phyloP scores from a whole-genome alignment of 2,113 vertebrate species.

The Pseudolaguvia tuberculata region DNA sequence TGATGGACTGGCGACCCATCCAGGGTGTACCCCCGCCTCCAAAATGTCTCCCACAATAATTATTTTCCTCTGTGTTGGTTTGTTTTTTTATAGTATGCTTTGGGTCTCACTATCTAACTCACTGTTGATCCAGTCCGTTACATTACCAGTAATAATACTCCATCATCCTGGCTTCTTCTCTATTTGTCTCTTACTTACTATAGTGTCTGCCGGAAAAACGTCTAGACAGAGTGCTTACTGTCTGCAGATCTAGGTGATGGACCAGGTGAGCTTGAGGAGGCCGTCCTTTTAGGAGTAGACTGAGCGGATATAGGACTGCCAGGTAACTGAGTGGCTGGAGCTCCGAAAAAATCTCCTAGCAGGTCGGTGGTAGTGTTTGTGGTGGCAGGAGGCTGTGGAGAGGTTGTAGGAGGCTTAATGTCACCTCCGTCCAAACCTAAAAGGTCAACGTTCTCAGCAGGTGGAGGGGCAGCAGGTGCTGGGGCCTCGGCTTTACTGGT shows the following conservation, averaged over 20 bases:
- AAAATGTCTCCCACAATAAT: too few species aligned
- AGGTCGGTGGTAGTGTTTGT: constrained; percentile 84
- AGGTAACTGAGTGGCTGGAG: constrained; percentile 60
- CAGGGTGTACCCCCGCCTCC: too few species aligned
- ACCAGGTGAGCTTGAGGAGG: constrained; percentile 75
- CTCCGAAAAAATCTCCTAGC: constrained; percentile 86
- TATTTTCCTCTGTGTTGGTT: too few species aligned
- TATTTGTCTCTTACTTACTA: neutral
- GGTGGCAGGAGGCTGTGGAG: constrained; percentile 66
- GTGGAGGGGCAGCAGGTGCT: constrained; percentile 55
- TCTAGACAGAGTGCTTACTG: constrained; percentile 36
- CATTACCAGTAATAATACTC: too few species aligned
- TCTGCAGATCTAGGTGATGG: constrained; percentile 72
- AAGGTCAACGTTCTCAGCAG: constrained; percentile 83
- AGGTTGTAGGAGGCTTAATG: constrained; percentile 64
- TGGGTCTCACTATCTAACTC: too few species aligned
- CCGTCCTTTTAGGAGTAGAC: constrained; percentile 82
- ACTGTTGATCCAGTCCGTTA: neutral
- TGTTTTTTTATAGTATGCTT: too few species aligned
- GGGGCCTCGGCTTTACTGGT: constrained; percentile 66
- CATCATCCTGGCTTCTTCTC: too few species aligned
- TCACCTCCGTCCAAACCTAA: constrained; percentile 80
- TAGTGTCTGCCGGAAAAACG: neutral
- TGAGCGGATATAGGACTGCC: constrained; percentile 78
- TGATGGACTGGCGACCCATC: too few species aligned